Conservation (phyloP, 53 echinoderm and acorn worm species). For the Luidia sarsii region DNA sequence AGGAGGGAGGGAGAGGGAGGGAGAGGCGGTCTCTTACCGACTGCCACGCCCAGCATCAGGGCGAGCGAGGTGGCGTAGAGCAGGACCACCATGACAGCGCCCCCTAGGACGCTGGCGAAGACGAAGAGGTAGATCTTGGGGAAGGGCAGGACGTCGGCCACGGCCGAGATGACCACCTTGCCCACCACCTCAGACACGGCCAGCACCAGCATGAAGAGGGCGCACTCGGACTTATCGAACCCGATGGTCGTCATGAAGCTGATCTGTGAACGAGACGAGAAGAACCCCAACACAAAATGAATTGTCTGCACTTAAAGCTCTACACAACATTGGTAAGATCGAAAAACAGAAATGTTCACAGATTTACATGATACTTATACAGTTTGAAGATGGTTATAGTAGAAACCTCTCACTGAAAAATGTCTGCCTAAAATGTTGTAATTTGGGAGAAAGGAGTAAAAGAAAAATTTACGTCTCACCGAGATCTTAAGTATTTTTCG, state of each 20-base stretch:
- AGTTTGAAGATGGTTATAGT: no score
- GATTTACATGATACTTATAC: no score
- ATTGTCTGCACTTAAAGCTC: no score
- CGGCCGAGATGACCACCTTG: slow-evolving; percentile 63
- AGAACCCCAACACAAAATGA: no score
- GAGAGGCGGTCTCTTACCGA: slow-evolving; percentile 59
- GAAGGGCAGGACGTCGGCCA: slow-evolving; percentile 85
- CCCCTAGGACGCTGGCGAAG: slow-evolving; percentile 68
- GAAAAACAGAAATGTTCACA: no score
- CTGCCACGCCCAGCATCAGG: slow-evolving; percentile 71
- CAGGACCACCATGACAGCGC: slow-evolving; percentile 69
- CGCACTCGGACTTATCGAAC: slow-evolving; percentile 63
- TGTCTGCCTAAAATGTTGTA: no score
- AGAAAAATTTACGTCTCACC: no score
- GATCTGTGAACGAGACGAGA: slow-evolving; percentile 74
- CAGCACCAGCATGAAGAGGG: slow-evolving; percentile 78
- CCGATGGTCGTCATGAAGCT: slow-evolving; percentile 90
- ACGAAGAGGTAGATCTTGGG: slow-evolving; percentile 87
- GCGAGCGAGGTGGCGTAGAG: slow-evolving; percentile 63
- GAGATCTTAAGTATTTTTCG: no score
- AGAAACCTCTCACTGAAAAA: no score
- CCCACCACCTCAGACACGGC: slow-evolving; percentile 77
- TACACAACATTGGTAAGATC: no score
- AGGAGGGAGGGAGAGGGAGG: neutral
- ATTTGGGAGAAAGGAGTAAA: no score